Percentiles rank a stretch among this genome's conserved stretches.
Conservation (phyloP, 2,888 invertebrate species). For the Unio delphinus region DNA sequence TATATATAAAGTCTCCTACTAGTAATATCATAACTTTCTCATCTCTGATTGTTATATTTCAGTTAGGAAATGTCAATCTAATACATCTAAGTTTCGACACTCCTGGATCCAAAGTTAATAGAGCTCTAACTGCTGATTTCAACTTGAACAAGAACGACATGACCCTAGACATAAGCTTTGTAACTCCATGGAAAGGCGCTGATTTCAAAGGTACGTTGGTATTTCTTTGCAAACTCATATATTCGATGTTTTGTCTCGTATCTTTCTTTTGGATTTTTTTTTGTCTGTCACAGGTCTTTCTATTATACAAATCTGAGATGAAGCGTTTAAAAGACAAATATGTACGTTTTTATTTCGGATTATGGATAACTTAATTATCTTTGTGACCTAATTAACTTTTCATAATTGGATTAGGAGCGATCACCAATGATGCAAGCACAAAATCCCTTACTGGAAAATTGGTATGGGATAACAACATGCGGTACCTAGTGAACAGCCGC, state of each 20-base stretch:
- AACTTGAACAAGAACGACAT: slow-evolving; percentile 53
- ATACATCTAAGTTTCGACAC: slow-evolving; percentile 79
- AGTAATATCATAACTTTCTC: neutral
- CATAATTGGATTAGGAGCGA: slow-evolving; percentile 15
- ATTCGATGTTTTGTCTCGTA: neutral
- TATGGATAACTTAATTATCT: too few species aligned
- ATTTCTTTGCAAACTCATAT: neutral
- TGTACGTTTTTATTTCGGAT: too few species aligned
- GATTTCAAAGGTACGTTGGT: slow-evolving; percentile 37
- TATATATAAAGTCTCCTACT: too few species aligned
- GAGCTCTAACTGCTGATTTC: slow-evolving; percentile 73
- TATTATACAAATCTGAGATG: too few species aligned
- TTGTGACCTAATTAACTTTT: too few species aligned
- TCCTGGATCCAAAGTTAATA: slow-evolving; percentile 83
- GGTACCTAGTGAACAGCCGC: slow-evolving; percentile 29
- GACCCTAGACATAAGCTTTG: slow-evolving; percentile 46
- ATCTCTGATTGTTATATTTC: slow-evolving; percentile 7
- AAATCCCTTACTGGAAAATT: slow-evolving; percentile 3
- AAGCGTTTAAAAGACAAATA: too few species aligned
- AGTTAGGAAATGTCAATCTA: slow-evolving; percentile 38
- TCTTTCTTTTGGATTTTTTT: too few species aligned
- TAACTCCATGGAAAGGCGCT: slow-evolving; percentile 66
- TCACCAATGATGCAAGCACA: slow-evolving; percentile 11
- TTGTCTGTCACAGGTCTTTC: too few species aligned
- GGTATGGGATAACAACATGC: slow-evolving; percentile 23